A percentile compares a stretch with the other conserved stretches of the same genome.
Conservation (phyloP, 2,888 invertebrate species). For the Mactromeris polynyma region DNA sequence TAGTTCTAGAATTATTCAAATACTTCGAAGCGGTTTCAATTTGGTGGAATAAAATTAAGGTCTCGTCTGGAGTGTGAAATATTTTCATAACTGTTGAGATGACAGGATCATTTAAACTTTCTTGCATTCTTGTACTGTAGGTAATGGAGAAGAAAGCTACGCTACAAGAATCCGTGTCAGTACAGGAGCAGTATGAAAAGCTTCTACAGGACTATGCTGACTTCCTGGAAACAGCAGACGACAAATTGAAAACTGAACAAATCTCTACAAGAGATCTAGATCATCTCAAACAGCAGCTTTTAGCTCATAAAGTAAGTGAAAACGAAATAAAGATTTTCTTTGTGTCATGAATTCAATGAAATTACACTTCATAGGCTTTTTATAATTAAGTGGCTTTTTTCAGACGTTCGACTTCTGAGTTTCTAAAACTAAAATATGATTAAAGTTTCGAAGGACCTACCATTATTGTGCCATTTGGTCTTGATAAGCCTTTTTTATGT, state of each 20-base stretch:
- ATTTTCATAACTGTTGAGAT: no score
- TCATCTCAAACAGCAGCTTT: constrained; percentile 84
- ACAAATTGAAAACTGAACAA: constrained; percentile 81
- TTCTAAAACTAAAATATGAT: neutral
- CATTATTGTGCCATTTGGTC: neutral
- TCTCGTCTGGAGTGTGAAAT: no score
- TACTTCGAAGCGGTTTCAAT: no score
- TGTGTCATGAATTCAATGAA: neutral
- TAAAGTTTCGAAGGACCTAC: neutral
- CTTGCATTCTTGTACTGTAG: constrained; percentile 60
- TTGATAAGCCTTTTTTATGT: neutral
- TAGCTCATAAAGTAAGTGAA: constrained; percentile 82
- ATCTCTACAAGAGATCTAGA: constrained; percentile 80
- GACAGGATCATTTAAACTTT: no score
- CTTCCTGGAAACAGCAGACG: constrained; percentile 85
- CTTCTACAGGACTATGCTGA: constrained; percentile 84
- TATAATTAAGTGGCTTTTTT: neutral
- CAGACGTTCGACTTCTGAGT: neutral
- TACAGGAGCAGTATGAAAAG: constrained; percentile 85
- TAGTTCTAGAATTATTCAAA: no score
- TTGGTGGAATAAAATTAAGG: no score
- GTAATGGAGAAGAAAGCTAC: constrained; percentile 80
- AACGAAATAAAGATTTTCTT: neutral
- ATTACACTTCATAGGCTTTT: neutral
- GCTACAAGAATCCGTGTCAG: constrained; percentile 79